Conservation (phyloP, 2,888 invertebrate species). For the Gerosis bhagava region DNA sequence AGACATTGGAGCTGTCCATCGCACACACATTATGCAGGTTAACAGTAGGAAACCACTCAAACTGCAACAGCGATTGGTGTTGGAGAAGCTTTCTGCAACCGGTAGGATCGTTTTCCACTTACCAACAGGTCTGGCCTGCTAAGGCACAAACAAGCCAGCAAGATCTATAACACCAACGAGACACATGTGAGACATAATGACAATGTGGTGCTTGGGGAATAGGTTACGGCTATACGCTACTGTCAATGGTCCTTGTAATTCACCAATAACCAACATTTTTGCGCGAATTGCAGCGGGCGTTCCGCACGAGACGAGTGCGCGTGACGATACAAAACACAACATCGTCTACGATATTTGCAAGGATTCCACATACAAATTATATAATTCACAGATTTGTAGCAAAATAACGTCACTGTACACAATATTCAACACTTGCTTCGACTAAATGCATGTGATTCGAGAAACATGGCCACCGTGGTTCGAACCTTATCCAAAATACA, state of each 20-base stretch:
- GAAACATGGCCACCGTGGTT: slow-evolving; percentile 78
- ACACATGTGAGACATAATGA: slow-evolving; percentile 70
- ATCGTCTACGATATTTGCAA: slow-evolving; percentile 48
- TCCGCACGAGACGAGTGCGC: slow-evolving; percentile 47
- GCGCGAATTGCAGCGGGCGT: slow-evolving; percentile 71
- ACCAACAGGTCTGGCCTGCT: slow-evolving; percentile 88
- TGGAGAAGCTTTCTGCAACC: slow-evolving; percentile 69
- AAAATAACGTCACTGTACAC: slow-evolving; percentile 60
- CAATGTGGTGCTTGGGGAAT: slow-evolving; percentile 74
- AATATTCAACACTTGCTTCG: slow-evolving; percentile 58
- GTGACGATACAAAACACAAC: slow-evolving; percentile 55
- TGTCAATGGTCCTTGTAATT: slow-evolving; percentile 80
- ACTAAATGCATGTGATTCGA: slow-evolving; percentile 75
- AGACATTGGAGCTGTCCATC: slow-evolving; percentile 60
- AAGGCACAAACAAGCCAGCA: slow-evolving; percentile 89
- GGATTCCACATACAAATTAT: slow-evolving; percentile 60
- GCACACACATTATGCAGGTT: slow-evolving; percentile 80
- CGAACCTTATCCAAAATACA: slow-evolving; percentile 68
- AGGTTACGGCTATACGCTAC: slow-evolving; percentile 59
- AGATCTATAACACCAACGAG: slow-evolving; percentile 86
- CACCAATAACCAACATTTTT: slow-evolving; percentile 72
- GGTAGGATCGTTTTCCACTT: slow-evolving; percentile 76
- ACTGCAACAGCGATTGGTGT: slow-evolving; percentile 67
- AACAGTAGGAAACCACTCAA: slow-evolving; percentile 61
- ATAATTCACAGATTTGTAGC: slow-evolving; percentile 62